phyloP scores from a whole-genome alignment of 2,113 vertebrate genomes.

The Tachysurus vachellii region DNA sequence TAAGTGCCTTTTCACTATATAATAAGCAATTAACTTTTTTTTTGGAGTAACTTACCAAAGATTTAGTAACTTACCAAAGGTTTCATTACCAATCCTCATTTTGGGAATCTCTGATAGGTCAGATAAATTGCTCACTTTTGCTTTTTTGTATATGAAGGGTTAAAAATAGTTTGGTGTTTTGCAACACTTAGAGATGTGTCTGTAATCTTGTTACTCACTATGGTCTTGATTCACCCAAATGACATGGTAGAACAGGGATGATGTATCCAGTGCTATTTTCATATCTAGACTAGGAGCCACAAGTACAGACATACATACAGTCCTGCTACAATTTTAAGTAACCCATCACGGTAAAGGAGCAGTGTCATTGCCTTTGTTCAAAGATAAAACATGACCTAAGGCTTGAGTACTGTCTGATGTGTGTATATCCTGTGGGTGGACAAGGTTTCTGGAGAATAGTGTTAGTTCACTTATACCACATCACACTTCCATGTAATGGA shows the following conservation, averaged over 20 bases:
- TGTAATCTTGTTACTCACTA: neutral
- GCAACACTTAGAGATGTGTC: neutral
- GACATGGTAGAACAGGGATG: neutral
- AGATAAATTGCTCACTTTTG: slow-evolving; percentile 38
- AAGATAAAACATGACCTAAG: slow-evolving; percentile 29
- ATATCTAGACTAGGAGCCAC: neutral
- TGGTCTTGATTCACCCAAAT: neutral
- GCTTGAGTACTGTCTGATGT: slow-evolving; percentile 34
- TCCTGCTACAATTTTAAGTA: slow-evolving; percentile 8
- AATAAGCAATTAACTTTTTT: neutral
- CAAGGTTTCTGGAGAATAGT: slow-evolving; percentile 35
- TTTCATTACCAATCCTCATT: slow-evolving; percentile 12
- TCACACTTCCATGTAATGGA: slow-evolving; percentile 46
- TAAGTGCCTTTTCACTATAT: slow-evolving; percentile 54
- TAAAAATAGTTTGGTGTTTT: neutral
- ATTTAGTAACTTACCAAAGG: slow-evolving; percentile 7
- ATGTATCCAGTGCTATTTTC: neutral
- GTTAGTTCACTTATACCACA: slow-evolving; percentile 24
- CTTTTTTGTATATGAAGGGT: slow-evolving; percentile 37
- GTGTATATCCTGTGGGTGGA: slow-evolving; percentile 41
- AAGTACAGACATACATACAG: neutral
- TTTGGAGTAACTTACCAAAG: slow-evolving; percentile 51
- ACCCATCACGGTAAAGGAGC: neutral
- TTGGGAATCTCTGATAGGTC: slow-evolving; percentile 34
- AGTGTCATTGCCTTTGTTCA: neutral